Evolutionary conservation across 2,113 vertebrate genomes (phyloP), one percentile per base, ranked within the genome.

Genomic region (Caloenas nicobarica): DNA sequence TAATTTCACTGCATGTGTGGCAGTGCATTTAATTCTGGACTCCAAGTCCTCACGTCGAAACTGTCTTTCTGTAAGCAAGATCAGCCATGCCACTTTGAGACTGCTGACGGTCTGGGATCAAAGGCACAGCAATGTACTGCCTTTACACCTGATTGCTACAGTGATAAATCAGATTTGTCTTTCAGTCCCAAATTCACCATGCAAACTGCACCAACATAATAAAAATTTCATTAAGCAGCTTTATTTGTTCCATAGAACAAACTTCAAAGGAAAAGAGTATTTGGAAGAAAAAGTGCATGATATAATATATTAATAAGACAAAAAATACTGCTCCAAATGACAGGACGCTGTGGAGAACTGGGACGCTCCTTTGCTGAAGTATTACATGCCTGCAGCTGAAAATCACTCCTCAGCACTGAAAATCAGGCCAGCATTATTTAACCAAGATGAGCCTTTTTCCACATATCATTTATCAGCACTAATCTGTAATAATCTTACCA

Each of bases 201-300:
- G 74, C 36, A 36, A 86, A 83, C 16, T 54, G 29, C 50, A 91
- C 34, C 23, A 54, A 8, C 56, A 23, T 23, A 34, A 69, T 46
- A 76, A 91, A 91, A 89, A 62, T 13, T 36, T 86, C 44, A 88
- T 94, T 90, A 91, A 86, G 68, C 76, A 28, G 85, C 62, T 91
- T 95, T 82, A 77, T n/a, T 90, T 94, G 85, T 93, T 78, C 40
- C 3, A 3, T 62, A 9, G 42, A 70, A 53, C 6, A 57, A 83
- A 38, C 64, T 91, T 93, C 82, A 94, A 95, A 94, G 79, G 54
- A 86, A 89, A 90, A 51, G 9, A 79, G 25, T 83, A 68, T 89
- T 74, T 51, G 2, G 31, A 42, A 71, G 2, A 8, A 62, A 78
- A 68, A 53, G 38, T 26, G 2, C 50, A 14, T 62, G 31, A 33